Base-by-base conservation (phyloP, 2,888 invertebrate genomes). In the Boloria selene region DNA sequence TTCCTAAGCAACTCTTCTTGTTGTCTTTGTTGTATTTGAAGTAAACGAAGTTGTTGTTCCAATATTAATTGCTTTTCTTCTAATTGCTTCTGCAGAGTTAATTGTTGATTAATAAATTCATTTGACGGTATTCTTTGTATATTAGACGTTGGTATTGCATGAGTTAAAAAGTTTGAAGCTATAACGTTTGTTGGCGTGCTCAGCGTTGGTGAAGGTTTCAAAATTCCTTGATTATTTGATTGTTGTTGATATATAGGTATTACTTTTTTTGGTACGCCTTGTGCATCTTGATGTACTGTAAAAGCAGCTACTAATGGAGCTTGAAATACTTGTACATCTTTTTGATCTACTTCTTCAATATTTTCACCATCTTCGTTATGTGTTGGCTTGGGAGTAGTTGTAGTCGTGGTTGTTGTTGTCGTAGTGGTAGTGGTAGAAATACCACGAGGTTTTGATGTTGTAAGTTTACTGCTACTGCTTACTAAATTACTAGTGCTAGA, bases 271-370 rank as follows among this genome's bases (percentile, higher is more conserved):
- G 97, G 96, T n/a, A 95, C 80, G 0, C 97, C 97, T 38, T 93
- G 93, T 72, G 95, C 95, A 78, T 97, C 97, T 83, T 97, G 95
- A 72, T 97, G 96, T 0, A 97, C 96, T 0, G 97, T 97, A 77
- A 97, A 97, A 0, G 97, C 97, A 2, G 96, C 96, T 0, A 97
- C 95, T 67, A 97, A 81, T 0, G 97, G 97, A 3, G 97, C 97
- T 73, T 95, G 95, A 77, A 95, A 96, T 59, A 97, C 96, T 82
- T 96, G 96, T 1, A 97, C 96, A 68, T 95, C 95, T 68, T 93
- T 92, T 78, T 95, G 93, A 75, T 94, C 93, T 3, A 95, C 95
- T 73, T 94, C 93, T 81, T 95, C 94, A 64, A 93, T 95, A 75
- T 94, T 94, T 82, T 94, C 94, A 61, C 95, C 94, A 73, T 94